Conservation (phyloP, 2,888 invertebrate species). For the Drosophila testacea region DNA sequence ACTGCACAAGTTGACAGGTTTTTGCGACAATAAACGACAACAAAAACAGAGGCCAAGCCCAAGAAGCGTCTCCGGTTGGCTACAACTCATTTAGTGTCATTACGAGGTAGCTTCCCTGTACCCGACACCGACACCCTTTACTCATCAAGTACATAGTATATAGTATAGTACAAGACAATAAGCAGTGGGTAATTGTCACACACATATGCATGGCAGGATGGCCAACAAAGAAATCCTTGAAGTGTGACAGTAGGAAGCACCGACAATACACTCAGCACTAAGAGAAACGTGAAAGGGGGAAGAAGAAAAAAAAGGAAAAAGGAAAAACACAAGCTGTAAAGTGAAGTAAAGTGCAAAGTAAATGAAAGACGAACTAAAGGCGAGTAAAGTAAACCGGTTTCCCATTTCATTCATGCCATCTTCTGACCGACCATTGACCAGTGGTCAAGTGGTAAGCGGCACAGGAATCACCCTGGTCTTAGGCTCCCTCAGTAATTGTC, state of each 20-base stretch:
- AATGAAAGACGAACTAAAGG: constrained; percentile 68
- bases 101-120: constrained; percentile 37
- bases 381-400: constrained; percentile 69
- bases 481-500: constrained; percentile 65
- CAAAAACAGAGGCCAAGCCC: constrained; percentile 59
- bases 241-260: constrained; percentile 80
- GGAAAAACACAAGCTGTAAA: constrained; percentile 33
- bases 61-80: constrained; percentile 55
- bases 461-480: constrained; percentile 9
- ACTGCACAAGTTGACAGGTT: constrained; percentile 76
- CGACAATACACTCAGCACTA: constrained; percentile 23
- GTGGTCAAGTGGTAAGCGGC: constrained; percentile 30
- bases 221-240: constrained; percentile 81
- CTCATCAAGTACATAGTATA: not conserved
- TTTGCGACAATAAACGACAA: constrained; percentile 46
- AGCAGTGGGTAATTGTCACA: constrained; percentile 77
- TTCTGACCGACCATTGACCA: constrained; percentile 46
- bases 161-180: constrained; percentile 39
- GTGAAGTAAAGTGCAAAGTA: constrained; percentile 70
- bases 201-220: constrained; percentile 68
- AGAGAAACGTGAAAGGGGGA: constrained; percentile 22
- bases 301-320: constrained; percentile 16
- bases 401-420: constrained; percentile 73
- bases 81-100: constrained; percentile 80
- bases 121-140: too few relatives aligned